Conservation (phyloP, 1,140 invertebrate species). For the Samia ricini region DNA sequence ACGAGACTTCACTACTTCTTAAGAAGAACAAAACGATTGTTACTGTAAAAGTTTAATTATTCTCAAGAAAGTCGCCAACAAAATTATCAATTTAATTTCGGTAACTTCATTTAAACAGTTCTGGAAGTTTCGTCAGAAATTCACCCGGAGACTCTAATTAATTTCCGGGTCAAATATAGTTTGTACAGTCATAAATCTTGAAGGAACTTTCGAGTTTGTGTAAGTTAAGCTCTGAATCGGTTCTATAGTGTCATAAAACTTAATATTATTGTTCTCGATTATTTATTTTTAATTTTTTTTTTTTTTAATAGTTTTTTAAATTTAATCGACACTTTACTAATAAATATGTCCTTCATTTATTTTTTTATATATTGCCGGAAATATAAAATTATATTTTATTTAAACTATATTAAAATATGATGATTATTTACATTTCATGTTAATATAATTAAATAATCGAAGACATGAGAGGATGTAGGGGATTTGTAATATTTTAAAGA, state of each 20-base stretch:
- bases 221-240: conserved; percentile 15
- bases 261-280: background rate
- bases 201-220: conserved; percentile 18
- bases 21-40: background rate
- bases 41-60: conserved; percentile 1
- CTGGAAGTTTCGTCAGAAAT: conserved; percentile 3
- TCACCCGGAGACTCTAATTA: conserved; percentile 14
- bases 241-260: background rate
- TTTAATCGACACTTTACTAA: too few relatives aligned
- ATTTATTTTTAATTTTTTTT: background rate
- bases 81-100: conserved; percentile 7
- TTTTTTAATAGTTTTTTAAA: background rate
- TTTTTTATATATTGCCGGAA: too few relatives aligned
- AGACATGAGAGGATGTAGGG: too few relatives aligned
- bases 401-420: too few relatives aligned
- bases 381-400: too few relatives aligned
- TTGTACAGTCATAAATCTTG: conserved; percentile 20
- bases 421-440: too few relatives aligned
- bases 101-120: conserved; percentile 6
- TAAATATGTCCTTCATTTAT: too few relatives aligned
- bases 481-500: too few relatives aligned
- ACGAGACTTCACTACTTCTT: background rate
- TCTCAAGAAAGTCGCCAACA: background rate
- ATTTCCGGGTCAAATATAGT: conserved; percentile 29
- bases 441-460: too few relatives aligned